A percentile compares a stretch with the other conserved stretches of the same genome.
These are phyloP conservation scores for Lontra canadensis DNA, from an alignment of 2,113 vertebrate genomes.

Conservation along the genomic window DNA sequence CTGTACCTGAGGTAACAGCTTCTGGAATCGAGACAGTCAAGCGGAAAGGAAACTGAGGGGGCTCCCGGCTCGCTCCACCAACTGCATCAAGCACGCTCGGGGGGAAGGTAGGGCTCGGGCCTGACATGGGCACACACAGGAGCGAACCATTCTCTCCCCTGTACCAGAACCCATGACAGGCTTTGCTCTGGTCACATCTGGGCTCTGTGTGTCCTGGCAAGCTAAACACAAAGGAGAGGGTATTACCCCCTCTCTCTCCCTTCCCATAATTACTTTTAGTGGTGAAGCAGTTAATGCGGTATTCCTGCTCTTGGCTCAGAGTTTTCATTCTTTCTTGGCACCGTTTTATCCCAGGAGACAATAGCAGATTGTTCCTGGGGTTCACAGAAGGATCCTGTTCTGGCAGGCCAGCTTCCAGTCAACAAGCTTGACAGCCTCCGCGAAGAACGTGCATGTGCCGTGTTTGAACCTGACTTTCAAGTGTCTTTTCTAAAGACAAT, in stretches of 20 bases:
- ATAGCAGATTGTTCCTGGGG: slow-evolving; percentile 83
- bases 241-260: not conserved
- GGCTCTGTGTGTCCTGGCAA: not conserved
- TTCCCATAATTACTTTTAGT: slow-evolving; percentile 67
- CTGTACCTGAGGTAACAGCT: not conserved
- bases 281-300: slow-evolving; percentile 80
- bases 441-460: slow-evolving; percentile 47
- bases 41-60: not conserved
- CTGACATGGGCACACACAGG: not conserved
- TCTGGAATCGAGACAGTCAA: not conserved
- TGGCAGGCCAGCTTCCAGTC: slow-evolving; percentile 83
- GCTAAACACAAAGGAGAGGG: not conserved
- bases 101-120: not conserved
- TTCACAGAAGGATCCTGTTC: slow-evolving; percentile 81
- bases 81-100: not conserved
- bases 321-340: slow-evolving; percentile 81
- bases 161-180: not conserved
- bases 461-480: slow-evolving; percentile 81
- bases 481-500: slow-evolving; percentile 66
- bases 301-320: slow-evolving; percentile 70
- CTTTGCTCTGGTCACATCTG: not conserved
- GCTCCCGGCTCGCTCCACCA: not conserved
- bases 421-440: slow-evolving; percentile 79
- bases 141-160: rapidly evolving
- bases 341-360: slow-evolving; percentile 79